These are phyloP conservation scores for Dynastes tityus DNA, from an alignment of 2,888 invertebrate genomes.

Conservation along the genomic window DNA sequence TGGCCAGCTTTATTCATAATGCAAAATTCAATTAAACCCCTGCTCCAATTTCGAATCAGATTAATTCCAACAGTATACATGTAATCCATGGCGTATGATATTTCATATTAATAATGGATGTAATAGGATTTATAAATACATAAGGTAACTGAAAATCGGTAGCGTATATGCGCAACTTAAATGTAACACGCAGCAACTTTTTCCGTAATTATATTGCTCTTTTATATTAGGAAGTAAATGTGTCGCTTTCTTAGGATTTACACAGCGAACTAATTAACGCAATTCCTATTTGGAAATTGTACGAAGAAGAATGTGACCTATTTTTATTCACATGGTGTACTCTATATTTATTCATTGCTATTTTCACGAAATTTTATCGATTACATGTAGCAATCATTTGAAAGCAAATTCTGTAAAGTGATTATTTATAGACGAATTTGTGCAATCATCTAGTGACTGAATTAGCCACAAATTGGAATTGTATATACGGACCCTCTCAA, in stretches of 20 bases:
- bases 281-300: slow-evolving; percentile 25
- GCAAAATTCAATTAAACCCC: background rate
- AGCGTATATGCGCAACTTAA: background rate
- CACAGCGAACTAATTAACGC: slow-evolving; percentile 8
- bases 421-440: background rate
- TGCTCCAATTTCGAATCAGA: background rate
- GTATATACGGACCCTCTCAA: no score
- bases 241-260: slow-evolving; percentile 26
- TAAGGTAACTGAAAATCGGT: background rate
- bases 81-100: background rate
- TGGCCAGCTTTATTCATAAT: background rate
- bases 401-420: slow-evolving; percentile 14
- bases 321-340: slow-evolving; percentile 1
- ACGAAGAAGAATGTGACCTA: slow-evolving; percentile 32
- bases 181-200: slow-evolving; percentile 10
- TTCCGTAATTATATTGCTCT: slow-evolving; percentile 2
- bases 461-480: no score
- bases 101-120: slow-evolving; percentile 1
- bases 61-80: background rate
- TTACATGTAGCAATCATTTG: background rate
- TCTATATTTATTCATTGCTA: slow-evolving; percentile 21
- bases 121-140: background rate
- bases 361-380: slow-evolving; percentile 30
- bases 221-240: slow-evolving; percentile 6
- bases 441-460: no score